These are phyloP conservation scores for Megalonaias nervosa DNA, from an alignment of 1,140 invertebrate species.

Conservation along the genomic window DNA sequence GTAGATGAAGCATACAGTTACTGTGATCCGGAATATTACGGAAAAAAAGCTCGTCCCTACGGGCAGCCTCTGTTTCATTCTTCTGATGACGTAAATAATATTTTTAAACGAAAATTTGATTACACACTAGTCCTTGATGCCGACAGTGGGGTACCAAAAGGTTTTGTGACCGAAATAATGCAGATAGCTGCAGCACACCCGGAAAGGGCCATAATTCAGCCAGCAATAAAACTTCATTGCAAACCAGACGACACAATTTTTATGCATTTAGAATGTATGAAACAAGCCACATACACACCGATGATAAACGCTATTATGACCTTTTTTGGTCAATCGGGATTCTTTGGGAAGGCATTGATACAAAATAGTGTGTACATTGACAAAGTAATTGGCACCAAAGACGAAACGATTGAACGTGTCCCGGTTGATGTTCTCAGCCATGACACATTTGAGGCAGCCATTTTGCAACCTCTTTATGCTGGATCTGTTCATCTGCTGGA, in stretches of 20 bases:
- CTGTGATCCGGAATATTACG: slow-evolving; percentile 55
- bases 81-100: slow-evolving; percentile 57
- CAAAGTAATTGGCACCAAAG: too few species aligned
- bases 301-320: slow-evolving; percentile 62
- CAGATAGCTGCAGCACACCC: slow-evolving; percentile 63
- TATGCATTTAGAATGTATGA: slow-evolving; percentile 61
- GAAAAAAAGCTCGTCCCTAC: slow-evolving; percentile 46
- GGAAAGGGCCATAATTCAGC: slow-evolving; percentile 63
- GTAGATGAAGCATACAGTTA: slow-evolving; percentile 57
- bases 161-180: slow-evolving; percentile 51
- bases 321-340: slow-evolving; percentile 58
- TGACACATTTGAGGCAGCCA: too few species aligned
- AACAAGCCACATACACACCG: slow-evolving; percentile 60
- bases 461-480: slow-evolving; percentile 59
- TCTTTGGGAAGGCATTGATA: slow-evolving; percentile 63
- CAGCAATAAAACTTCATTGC: slow-evolving; percentile 60
- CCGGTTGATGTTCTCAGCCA: slow-evolving; percentile 67
- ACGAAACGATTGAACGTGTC: slow-evolving; percentile 60
- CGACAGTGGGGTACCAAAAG: slow-evolving; percentile 58
- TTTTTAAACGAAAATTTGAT: slow-evolving; percentile 56
- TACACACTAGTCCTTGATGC: slow-evolving; percentile 65
- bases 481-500: slow-evolving; percentile 53
- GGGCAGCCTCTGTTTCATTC: slow-evolving; percentile 57
- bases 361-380: slow-evolving; percentile 64
- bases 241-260: slow-evolving; percentile 54